Evolutionary conservation across 2,113 vertebrate species (phyloP).

Genomic region (Hemibagrus wyckioides): DNA sequence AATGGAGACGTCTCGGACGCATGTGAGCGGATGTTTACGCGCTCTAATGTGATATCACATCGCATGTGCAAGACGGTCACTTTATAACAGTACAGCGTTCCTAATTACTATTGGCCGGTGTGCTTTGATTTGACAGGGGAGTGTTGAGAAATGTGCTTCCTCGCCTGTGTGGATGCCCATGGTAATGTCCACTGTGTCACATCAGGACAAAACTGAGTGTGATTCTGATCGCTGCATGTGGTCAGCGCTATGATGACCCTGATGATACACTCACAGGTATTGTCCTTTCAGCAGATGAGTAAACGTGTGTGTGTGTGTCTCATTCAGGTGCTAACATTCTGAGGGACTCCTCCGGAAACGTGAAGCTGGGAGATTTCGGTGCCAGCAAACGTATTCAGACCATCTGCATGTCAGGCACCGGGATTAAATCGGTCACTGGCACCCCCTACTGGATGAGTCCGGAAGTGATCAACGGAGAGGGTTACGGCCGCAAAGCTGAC

Average conservation of each 20-base stretch:
- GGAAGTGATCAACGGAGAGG: conserved; percentile 91
- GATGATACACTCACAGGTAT: not conserved
- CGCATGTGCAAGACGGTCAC: no score
- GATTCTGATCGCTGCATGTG: not conserved
- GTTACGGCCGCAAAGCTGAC: conserved; percentile 89
- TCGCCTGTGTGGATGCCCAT: not conserved
- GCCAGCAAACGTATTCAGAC: conserved; percentile 94
- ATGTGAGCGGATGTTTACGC: not conserved
- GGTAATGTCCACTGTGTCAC: not conserved
- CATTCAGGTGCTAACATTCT: conserved; percentile 89
- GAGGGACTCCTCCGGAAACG: conserved; percentile 88
- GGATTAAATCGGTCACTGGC: conserved; percentile 91
- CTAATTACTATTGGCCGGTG: not conserved
- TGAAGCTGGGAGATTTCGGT: conserved; percentile 91
- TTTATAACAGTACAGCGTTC: not conserved
- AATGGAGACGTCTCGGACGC: conserved; percentile 6
- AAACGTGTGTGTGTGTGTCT: not conserved
- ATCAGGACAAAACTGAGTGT: not conserved
- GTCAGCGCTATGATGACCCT: not conserved
- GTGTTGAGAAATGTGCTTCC: not conserved
- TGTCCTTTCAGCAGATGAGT: not conserved
- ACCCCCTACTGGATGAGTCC: conserved; percentile 96
- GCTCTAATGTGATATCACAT: not conserved
- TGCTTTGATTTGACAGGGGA: not conserved
- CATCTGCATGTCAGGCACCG: conserved; percentile 92